Evolutionary conservation across 2,888 invertebrate species (phyloP), one percentile per base, ranked within the genome.

Genomic region (Caenorhabditis becei): DNA sequence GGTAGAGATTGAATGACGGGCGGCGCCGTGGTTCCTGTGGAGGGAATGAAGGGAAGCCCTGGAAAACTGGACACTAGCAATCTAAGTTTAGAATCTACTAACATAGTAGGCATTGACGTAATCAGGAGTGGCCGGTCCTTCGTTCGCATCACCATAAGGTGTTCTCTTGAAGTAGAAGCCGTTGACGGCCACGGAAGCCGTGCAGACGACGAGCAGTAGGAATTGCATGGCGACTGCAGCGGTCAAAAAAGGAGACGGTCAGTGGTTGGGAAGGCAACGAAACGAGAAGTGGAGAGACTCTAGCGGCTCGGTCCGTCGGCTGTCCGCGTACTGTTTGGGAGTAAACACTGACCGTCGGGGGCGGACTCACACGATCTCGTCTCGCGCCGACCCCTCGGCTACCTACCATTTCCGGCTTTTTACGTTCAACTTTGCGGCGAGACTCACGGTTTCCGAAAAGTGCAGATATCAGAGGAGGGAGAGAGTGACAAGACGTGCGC

Each of bases 401-500:
- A 65, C 61, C 41, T 49, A 61, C 74, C 74, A 66, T 53, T 74
- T 74, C 74, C 74, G 74, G 74, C 74, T 74, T 74, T 74, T 65
- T 65, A 74, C 74, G 72, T 62, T 62, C 54, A 62, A 71, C 47
- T 71, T 54, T 53, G 58, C 18, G 28, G 5, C 18, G 14, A 11
- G 26, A 18, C 32, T 23, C 56, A 37, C 51, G 44, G 41, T 66
- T 54, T 66, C 41, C 54, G 14, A 54, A 69, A 71, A 71, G 70
- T 71, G 70, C 70, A 51, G 58, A 69, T 71, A 71, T 71, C 61
- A 67, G 26, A 18, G 24, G 26, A 20, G 51, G 47, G n/a, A 58
- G 51, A 26, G 28, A n/a, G 54, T 61, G 61, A 62, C 53, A 71
- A 44, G 66, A 44, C 18, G 28, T 24, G 53, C 14, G 18, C 14